Conservation (phyloP, 1,140 invertebrate species). For the Diachasma alloeum region DNA sequence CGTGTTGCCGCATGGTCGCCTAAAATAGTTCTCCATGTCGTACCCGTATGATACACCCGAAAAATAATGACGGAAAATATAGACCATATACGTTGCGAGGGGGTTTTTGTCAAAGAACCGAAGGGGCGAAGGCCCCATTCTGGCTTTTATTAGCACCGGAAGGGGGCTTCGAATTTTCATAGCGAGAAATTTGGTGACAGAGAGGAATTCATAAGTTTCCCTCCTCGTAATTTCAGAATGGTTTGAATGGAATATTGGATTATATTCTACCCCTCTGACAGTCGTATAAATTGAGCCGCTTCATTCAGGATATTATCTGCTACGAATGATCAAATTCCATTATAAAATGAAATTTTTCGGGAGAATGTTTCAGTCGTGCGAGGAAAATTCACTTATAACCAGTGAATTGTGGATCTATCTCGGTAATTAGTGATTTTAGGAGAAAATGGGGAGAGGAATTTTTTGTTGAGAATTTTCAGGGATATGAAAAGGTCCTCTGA, state of each 20-base stretch:
- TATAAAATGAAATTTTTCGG: not conserved
- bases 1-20: constrained; percentile 17
- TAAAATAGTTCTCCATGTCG: constrained; percentile 21
- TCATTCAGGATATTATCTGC: not conserved
- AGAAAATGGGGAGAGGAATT: too few species aligned
- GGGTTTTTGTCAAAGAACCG: not conserved
- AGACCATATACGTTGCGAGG: constrained; percentile 12
- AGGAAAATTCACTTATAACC: not conserved
- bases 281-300: not conserved
- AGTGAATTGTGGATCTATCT: not conserved
- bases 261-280: not conserved
- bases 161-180: not conserved
- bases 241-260: too few species aligned
- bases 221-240: too few species aligned
- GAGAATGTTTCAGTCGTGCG: not conserved
- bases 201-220: not conserved
- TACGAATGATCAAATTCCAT: not conserved
- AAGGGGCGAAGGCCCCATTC: not conserved
- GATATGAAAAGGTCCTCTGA: too few species aligned
- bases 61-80: constrained; percentile 28
- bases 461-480: too few species aligned
- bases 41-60: not conserved
- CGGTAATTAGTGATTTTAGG: not conserved
- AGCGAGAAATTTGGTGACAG: not conserved
- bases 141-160: not conserved